These are phyloP conservation scores for Gallinago solitaria DNA, from an alignment of 2,797 vertebrate genomes.

Conservation along the genomic window DNA sequence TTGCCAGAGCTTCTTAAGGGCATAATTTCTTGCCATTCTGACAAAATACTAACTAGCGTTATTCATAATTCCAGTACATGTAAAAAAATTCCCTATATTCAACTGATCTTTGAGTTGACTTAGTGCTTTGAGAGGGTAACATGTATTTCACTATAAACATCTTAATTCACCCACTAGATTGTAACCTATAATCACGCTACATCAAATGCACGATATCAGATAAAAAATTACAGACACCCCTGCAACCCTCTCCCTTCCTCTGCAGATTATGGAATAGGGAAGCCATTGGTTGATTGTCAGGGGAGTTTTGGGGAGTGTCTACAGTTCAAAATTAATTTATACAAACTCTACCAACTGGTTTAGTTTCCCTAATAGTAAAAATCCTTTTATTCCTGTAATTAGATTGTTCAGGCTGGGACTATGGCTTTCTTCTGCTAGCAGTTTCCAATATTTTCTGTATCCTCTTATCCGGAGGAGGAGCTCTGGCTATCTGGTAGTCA, in stretches of 20 bases:
- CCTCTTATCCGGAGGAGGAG: neutral
- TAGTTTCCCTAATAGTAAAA: neutral
- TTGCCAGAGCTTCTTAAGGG: neutral
- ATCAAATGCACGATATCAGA: neutral
- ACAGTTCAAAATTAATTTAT: neutral
- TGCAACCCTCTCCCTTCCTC: fast-evolving
- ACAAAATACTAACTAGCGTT: neutral
- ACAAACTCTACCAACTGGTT: neutral
- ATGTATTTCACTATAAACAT: neutral
- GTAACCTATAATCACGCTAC: neutral
- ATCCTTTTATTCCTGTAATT: neutral
- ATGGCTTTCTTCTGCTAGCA: neutral
- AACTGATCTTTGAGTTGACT: neutral
- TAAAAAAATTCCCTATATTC: neutral
- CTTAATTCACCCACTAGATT: neutral
- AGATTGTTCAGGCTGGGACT: neutral
- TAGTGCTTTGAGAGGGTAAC: neutral
- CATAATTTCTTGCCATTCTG: neutral
- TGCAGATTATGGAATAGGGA: neutral
- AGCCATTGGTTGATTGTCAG: neutral
- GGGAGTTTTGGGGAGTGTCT: neutral
- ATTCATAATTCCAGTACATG: neutral
- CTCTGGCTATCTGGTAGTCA: neutral
- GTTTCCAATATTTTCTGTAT: neutral
- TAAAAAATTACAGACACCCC: neutral